phyloP scores from a whole-genome alignment of 2,888 invertebrate genomes.

The Temnothorax ravouxi region DNA sequence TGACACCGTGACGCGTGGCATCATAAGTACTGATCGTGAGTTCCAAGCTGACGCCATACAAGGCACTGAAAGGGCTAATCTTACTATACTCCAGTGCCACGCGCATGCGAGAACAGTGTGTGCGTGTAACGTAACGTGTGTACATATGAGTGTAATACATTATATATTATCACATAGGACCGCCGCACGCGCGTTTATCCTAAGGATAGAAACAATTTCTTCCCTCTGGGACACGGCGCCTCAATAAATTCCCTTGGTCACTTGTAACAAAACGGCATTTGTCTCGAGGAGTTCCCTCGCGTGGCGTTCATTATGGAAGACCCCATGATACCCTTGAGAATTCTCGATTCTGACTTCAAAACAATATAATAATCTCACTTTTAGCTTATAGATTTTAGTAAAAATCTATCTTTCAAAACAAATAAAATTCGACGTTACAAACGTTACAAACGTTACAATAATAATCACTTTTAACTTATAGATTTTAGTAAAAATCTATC shows the following conservation, averaged over 20 bases:
- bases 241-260: slow-evolving; percentile 15
- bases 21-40: slow-evolving; percentile 18
- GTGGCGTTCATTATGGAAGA: slow-evolving; percentile 44
- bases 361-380: too few relatives aligned
- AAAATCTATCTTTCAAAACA: background rate
- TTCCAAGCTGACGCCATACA: slow-evolving; percentile 23
- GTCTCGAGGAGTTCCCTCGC: slow-evolving; percentile 7
- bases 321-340: slow-evolving; percentile 34
- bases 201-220: slow-evolving; percentile 53
- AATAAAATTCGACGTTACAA: slow-evolving; percentile 4
- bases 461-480: too few relatives aligned
- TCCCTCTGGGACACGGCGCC: slow-evolving; percentile 18
- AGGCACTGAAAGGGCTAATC: slow-evolving; percentile 42
- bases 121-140: slow-evolving; percentile 35
- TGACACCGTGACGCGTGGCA: background rate
- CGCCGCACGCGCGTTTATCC: slow-evolving; percentile 52
- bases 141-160: slow-evolving; percentile 61
- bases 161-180: slow-evolving; percentile 71
- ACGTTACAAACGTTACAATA: too few relatives aligned
- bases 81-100: slow-evolving; percentile 20
- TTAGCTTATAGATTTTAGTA: background rate
- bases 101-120: slow-evolving; percentile 38
- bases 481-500: too few relatives aligned
- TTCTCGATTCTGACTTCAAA: slow-evolving; percentile 27
- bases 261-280: slow-evolving; percentile 1